Evolutionary conservation across 2,888 invertebrate species (phyloP).

Genomic region (Pseudolycoriella hygida): DNA sequence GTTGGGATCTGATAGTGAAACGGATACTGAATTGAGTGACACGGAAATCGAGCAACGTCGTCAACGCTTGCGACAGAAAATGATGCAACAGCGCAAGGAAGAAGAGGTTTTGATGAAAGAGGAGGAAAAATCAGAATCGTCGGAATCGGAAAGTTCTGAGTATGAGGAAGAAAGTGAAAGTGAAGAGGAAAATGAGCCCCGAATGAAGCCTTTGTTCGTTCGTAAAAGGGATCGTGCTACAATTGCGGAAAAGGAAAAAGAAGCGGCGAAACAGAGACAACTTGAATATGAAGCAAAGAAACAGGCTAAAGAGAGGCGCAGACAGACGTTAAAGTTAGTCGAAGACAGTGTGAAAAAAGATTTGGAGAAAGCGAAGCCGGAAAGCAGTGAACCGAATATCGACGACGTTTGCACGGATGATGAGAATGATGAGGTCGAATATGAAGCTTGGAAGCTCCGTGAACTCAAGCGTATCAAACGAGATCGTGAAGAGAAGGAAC

Average conservation of each 20-base stretch:
- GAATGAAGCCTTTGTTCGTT: constrained; percentile 90
- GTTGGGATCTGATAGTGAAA: constrained; percentile 37
- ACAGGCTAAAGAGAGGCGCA: constrained; percentile 71
- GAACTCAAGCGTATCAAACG: constrained; percentile 93
- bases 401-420: constrained; percentile 85
- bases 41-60: constrained; percentile 72
- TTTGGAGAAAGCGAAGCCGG: constrained; percentile 40
- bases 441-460: constrained; percentile 94
- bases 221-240: constrained; percentile 86
- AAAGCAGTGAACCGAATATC: constrained; percentile 57
- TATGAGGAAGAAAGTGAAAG: constrained; percentile 72
- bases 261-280: constrained; percentile 68
- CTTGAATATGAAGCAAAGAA: constrained; percentile 67
- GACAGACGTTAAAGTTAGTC: constrained; percentile 75
- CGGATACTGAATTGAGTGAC: constrained; percentile 72
- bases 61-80: constrained; percentile 44
- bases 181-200: constrained; percentile 78
- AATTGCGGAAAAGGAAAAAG: constrained; percentile 84
- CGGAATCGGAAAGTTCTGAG: constrained; percentile 55
- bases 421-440: constrained; percentile 90
- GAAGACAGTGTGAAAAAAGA: constrained; percentile 81
- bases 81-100: constrained; percentile 52
- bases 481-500: constrained; percentile 87
- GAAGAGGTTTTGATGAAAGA: constrained; percentile 37
- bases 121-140: constrained; percentile 42